Conservation (phyloP, 2,888 invertebrate species). For the Acleris emargana region DNA sequence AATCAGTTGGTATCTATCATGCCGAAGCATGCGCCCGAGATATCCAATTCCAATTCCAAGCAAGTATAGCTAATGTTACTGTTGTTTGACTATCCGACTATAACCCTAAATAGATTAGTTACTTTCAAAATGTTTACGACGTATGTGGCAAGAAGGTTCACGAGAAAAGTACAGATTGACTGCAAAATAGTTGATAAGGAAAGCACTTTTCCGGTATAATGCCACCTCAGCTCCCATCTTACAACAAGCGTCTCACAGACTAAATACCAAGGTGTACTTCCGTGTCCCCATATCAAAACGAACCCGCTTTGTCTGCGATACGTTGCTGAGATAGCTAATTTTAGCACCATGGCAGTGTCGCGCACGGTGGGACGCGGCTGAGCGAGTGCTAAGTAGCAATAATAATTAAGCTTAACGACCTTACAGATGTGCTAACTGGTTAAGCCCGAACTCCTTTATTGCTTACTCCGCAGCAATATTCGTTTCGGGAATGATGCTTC, state of each 20-base stretch:
- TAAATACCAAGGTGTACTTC: constrained; percentile 11
- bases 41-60: too few species aligned
- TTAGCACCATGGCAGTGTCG: constrained; percentile 47
- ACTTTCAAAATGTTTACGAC: too few species aligned
- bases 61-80: too few species aligned
- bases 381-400: constrained; percentile 65
- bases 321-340: constrained; percentile 21
- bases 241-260: background rate
- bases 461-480: constrained; percentile 74
- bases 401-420: constrained; percentile 75
- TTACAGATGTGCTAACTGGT: constrained; percentile 75
- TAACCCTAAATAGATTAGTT: too few species aligned
- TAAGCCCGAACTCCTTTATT: constrained; percentile 65
- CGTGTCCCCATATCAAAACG: constrained; percentile 25
- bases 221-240: background rate
- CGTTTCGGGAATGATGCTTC: constrained; percentile 62
- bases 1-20: too few species aligned
- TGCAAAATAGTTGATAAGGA: too few species aligned
- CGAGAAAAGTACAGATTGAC: too few species aligned
- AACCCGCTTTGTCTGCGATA: constrained; percentile 13
- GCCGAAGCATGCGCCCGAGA: too few species aligned
- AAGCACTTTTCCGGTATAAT: background rate
- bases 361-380: constrained; percentile 44
- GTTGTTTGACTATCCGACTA: too few species aligned
- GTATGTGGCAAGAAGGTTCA: too few species aligned